These are phyloP conservation scores for Synaphobranchus kaupii DNA, from an alignment of 2,797 vertebrate species.

Conservation along the genomic window DNA sequence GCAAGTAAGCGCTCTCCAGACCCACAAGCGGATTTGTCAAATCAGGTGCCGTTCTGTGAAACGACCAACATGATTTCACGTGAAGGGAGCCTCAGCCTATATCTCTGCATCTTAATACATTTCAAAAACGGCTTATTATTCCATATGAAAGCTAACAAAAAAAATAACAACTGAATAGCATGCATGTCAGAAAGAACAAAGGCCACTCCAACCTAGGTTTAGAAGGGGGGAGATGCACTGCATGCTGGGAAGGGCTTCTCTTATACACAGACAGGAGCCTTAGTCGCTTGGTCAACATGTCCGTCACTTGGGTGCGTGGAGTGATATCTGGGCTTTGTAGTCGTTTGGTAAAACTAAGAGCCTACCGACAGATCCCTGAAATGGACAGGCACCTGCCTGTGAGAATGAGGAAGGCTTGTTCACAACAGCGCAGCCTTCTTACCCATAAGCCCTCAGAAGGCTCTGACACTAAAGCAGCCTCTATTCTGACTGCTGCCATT, in stretches of 20 bases:
- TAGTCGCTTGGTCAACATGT: background rate
- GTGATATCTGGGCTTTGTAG: background rate
- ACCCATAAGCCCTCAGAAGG: conserved; percentile 43
- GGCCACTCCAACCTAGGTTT: conserved; percentile 3
- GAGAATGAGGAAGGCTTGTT: background rate
- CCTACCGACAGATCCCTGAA: background rate
- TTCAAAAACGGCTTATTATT: background rate
- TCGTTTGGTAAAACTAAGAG: background rate
- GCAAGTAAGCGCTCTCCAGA: background rate
- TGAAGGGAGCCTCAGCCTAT: background rate
- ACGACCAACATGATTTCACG: background rate
- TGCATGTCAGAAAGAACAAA: conserved; percentile 7
- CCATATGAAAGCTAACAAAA: background rate
- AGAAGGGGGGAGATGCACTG: background rate
- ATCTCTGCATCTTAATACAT: background rate
- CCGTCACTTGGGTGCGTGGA: background rate
- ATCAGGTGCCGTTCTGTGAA: background rate
- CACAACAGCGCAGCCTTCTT: conserved; percentile 33
- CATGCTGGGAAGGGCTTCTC: conserved; percentile 19
- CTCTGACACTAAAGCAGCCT: conserved; percentile 56
- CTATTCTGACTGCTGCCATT: conserved; percentile 51
- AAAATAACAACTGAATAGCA: background rate
- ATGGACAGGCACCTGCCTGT: background rate
- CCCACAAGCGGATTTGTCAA: background rate
- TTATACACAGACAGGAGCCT: background rate